Evolutionary conservation across 2,797 vertebrate species (phyloP).

Genomic region (Vultur gryphus): DNA sequence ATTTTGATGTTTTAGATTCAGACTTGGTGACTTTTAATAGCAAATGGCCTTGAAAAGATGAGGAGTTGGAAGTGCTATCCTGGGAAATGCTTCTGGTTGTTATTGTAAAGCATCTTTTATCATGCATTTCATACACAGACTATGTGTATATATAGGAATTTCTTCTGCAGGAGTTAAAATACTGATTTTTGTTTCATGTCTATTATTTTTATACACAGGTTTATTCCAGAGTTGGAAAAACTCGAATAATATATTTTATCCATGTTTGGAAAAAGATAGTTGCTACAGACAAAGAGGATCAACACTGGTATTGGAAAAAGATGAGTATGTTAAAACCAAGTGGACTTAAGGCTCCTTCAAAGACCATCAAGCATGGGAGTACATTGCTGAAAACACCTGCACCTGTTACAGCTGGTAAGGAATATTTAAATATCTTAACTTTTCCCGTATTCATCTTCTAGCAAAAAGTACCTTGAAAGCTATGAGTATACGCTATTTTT

Average conservation of each 20-base stretch:
- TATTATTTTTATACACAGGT: conserved; percentile 23
- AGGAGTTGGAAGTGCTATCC: neutral
- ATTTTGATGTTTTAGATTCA: neutral
- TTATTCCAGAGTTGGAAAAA: conserved; percentile 35
- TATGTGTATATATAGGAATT: neutral
- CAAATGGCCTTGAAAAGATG: neutral
- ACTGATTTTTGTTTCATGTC: neutral
- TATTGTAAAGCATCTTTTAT: neutral
- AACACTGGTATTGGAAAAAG: conserved; percentile 58
- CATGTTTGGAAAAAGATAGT: conserved; percentile 82
- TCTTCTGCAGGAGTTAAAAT: neutral
- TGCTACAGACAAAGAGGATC: conserved; percentile 64
- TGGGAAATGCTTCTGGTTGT: neutral
- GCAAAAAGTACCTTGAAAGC: neutral
- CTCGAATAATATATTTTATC: conserved; percentile 60
- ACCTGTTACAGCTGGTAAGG: conserved; percentile 72
- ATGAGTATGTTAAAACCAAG: conserved; percentile 89
- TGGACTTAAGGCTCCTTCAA: conserved; percentile 91
- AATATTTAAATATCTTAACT: neutral
- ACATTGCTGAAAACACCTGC: conserved; percentile 76
- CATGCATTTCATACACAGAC: neutral
- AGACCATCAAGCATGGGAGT: conserved; percentile 84
- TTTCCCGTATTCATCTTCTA: neutral
- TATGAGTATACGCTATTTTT: neutral
- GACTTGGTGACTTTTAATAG: neutral